These are phyloP conservation scores for Anthoptus insignis DNA, from an alignment of 2,888 invertebrate species.

Conservation along the genomic window DNA sequence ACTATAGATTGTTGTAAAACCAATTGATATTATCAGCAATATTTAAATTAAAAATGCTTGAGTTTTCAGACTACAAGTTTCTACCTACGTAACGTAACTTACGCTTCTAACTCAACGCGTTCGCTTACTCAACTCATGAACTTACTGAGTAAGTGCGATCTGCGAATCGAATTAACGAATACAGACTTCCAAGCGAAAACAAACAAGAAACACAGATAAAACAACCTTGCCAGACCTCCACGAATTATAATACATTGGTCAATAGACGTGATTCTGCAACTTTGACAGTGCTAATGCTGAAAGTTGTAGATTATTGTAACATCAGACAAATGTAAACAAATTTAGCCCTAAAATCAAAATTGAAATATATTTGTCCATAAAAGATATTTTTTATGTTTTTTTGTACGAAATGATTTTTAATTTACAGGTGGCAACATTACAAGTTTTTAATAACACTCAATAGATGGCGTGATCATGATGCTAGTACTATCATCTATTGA, in stretches of 20 bases:
- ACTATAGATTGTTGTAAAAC: slow-evolving; percentile 44
- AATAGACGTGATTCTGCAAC: too few relatives aligned
- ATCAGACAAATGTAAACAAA: too few relatives aligned
- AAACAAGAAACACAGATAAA: too few relatives aligned
- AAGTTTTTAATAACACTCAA: background rate
- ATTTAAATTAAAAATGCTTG: slow-evolving; percentile 43
- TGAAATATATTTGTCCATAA: too few relatives aligned
- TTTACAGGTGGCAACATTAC: too few relatives aligned
- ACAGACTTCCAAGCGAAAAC: slow-evolving; percentile 6
- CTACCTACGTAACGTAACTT: background rate
- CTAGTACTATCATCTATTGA: slow-evolving; percentile 2
- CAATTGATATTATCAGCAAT: slow-evolving; percentile 49
- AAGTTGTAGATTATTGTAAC: too few relatives aligned
- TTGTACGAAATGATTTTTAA: too few relatives aligned
- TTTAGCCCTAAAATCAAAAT: too few relatives aligned
- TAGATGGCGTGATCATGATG: background rate
- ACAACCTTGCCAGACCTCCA: too few relatives aligned
- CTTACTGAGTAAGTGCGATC: background rate
- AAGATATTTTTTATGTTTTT: too few relatives aligned
- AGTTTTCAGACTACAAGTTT: slow-evolving; percentile 20
- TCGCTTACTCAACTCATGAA: slow-evolving; percentile 34
- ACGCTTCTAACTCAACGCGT: slow-evolving; percentile 36
- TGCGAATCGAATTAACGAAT: slow-evolving; percentile 41
- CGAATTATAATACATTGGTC: too few relatives aligned
- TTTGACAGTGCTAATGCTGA: too few relatives aligned